phyloP scores from a whole-genome alignment of 2,797 vertebrate genomes.

The Phoeniculus purpureus region DNA sequence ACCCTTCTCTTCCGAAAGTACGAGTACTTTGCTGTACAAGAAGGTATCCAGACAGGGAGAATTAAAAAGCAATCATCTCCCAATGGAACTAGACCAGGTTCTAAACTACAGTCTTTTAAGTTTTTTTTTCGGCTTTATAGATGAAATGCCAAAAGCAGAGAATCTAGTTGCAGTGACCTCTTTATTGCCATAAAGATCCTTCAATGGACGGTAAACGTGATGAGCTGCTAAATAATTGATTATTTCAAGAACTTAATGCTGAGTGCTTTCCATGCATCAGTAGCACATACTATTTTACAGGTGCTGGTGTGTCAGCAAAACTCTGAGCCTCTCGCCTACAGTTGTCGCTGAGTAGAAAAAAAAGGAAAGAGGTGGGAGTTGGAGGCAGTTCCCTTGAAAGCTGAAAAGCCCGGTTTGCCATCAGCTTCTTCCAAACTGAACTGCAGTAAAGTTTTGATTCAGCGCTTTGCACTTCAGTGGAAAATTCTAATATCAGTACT shows the following conservation, averaged over 20 bases:
- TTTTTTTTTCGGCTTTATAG: background rate
- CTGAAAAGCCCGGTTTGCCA: background rate
- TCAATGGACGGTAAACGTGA: constrained; percentile 53
- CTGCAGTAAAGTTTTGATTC: background rate
- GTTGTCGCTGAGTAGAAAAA: background rate
- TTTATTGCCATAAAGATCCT: constrained; percentile 44
- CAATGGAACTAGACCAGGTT: background rate
- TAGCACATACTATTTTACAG: constrained; percentile 46
- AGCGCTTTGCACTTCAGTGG: background rate
- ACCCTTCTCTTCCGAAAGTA: background rate
- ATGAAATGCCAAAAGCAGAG: constrained; percentile 22
- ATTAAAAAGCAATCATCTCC: constrained; percentile 30
- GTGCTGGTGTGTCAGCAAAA: constrained; percentile 60
- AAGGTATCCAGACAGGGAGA: background rate
- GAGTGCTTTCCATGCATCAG: constrained; percentile 55
- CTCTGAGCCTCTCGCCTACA: constrained; percentile 29
- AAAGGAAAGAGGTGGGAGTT: background rate
- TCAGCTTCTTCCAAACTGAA: background rate
- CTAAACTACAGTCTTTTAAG: background rate
- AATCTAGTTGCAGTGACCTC: constrained; percentile 51
- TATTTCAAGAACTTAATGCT: constrained; percentile 59
- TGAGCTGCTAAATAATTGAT: constrained; percentile 70
- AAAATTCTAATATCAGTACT: background rate
- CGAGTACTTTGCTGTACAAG: background rate
- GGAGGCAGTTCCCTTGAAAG: background rate